Conservation (phyloP, 1,140 invertebrate genomes). For the Anastrepha obliqua region DNA sequence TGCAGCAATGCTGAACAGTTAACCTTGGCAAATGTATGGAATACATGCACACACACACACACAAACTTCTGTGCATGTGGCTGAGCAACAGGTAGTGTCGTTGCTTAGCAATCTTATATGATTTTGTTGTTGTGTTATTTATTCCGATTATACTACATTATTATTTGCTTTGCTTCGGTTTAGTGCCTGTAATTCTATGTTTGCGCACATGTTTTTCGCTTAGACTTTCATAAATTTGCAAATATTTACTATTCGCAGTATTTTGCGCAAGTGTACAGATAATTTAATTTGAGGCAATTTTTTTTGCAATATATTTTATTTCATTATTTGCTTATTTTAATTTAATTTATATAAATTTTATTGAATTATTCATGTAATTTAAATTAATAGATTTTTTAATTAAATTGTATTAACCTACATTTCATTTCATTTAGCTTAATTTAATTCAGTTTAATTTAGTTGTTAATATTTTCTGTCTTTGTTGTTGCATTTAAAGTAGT, state of each 20-base stretch:
- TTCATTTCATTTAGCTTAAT: too few relatives aligned
- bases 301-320: background rate
- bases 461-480: too few relatives aligned
- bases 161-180: conserved; percentile 16
- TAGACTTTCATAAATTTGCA: background rate
- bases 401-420: too few relatives aligned
- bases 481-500: too few relatives aligned
- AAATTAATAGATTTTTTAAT: too few relatives aligned
- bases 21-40: conserved; percentile 22
- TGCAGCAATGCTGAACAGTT: conserved; percentile 51
- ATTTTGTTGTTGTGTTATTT: conserved; percentile 16
- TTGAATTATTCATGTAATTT: too few relatives aligned
- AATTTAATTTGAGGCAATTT: background rate
- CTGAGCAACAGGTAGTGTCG: conserved; percentile 42
- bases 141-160: background rate
- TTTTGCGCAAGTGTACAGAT: background rate
- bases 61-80: background rate
- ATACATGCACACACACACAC: background rate
- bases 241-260: background rate
- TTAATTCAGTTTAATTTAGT: too few relatives aligned
- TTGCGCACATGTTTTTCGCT: background rate
- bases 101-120: background rate
- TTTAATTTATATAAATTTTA: too few relatives aligned
- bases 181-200: background rate
- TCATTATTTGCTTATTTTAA: background rate